phyloP scores from a whole-genome alignment of 2,888 invertebrate species.

The Philereme vetulata region DNA sequence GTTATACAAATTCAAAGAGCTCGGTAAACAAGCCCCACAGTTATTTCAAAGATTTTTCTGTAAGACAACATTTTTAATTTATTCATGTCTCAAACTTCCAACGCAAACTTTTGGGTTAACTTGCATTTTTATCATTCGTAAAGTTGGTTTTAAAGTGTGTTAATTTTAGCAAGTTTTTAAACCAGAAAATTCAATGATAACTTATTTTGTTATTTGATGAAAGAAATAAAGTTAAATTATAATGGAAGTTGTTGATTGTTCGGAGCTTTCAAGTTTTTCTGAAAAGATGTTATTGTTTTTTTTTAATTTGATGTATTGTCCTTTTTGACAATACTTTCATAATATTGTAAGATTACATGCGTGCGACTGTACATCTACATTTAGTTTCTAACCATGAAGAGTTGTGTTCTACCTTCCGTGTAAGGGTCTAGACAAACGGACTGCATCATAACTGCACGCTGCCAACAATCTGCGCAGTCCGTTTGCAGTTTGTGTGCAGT shows the following conservation, averaged over 20 bases:
- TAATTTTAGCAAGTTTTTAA: conserved; percentile 37
- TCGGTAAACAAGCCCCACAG: conserved; percentile 25
- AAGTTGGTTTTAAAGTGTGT: conserved; percentile 37
- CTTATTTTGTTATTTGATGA: conserved; percentile 25
- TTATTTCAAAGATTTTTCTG: conserved; percentile 44
- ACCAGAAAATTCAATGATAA: conserved; percentile 35
- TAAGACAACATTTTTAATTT: conserved; percentile 52
- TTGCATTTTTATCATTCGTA: conserved; percentile 39
- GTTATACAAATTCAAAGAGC: background rate
- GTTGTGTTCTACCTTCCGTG: too few relatives aligned
- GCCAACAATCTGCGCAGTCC: too few relatives aligned
- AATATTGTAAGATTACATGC: too few relatives aligned
- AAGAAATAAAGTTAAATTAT: conserved; percentile 27
- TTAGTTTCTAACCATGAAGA: too few relatives aligned
- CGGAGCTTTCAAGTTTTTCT: conserved; percentile 5
- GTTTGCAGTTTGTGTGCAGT: too few relatives aligned
- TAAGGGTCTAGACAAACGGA: too few relatives aligned
- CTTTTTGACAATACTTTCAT: too few relatives aligned
- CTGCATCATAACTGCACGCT: too few relatives aligned
- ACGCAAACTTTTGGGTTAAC: conserved; percentile 31
- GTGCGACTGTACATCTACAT: too few relatives aligned
- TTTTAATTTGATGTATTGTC: conserved; percentile 5
- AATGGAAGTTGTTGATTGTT: conserved; percentile 22
- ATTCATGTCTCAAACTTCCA: conserved; percentile 49
- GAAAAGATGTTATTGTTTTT: conserved; percentile 10